Conservation (phyloP, 1,140 invertebrate genomes). For the Aricia agestis region DNA sequence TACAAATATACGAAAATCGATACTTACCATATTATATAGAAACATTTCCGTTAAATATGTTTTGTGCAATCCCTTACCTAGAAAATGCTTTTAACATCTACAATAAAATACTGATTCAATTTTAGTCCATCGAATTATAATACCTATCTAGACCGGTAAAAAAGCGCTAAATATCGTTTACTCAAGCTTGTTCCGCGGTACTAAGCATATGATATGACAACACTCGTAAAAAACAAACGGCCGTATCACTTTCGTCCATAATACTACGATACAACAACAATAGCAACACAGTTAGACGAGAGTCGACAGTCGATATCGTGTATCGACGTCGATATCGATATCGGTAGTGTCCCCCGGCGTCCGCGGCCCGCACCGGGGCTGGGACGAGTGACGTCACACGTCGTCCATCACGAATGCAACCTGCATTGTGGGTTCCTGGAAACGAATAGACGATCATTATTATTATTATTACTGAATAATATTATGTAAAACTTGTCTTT, state of each 20-base stretch:
- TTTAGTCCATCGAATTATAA: slow-evolving; percentile 24
- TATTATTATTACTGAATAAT: no score
- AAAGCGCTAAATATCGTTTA: slow-evolving; percentile 46
- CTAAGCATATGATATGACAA: slow-evolving; percentile 67
- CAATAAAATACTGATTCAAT: slow-evolving; percentile 55
- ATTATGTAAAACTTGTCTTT: no score
- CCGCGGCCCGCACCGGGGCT: slow-evolving; percentile 13
- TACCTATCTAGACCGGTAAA: slow-evolving; percentile 26
- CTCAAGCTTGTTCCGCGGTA: slow-evolving; percentile 47
- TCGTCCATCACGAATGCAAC: slow-evolving; percentile 72
- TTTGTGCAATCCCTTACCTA: slow-evolving; percentile 56
- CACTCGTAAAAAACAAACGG: slow-evolving; percentile 48
- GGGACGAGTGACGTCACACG: slow-evolving; percentile 54
- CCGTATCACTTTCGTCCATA: slow-evolving; percentile 31
- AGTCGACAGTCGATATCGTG: not conserved
- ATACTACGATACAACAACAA: slow-evolving; percentile 45
- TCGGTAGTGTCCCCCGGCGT: slow-evolving; percentile 10
- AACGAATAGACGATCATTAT: no score
- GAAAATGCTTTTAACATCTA: slow-evolving; percentile 45
- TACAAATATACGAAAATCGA: slow-evolving; percentile 43
- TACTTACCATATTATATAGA: slow-evolving; percentile 47
- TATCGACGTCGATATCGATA: slow-evolving; percentile 14
- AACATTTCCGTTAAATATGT: slow-evolving; percentile 51
- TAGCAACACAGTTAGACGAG: slow-evolving; percentile 33
- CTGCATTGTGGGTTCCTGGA: slow-evolving; percentile 70